Conservation (phyloP, 2,113 vertebrate genomes). For the Motacilla alba region DNA sequence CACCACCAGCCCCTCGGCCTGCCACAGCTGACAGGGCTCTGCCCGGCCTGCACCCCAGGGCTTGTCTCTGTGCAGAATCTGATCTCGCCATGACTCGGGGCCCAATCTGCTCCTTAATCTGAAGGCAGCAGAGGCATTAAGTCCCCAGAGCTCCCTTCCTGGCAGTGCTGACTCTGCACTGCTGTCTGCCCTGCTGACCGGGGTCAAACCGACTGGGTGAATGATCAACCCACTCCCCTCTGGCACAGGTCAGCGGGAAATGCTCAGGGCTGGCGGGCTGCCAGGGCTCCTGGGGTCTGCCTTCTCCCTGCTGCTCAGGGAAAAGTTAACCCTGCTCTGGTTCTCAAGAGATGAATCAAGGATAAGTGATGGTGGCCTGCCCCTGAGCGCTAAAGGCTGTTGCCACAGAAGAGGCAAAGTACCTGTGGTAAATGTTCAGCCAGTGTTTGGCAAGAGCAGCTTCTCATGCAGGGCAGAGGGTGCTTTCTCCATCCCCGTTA, state of each 20-base stretch:
- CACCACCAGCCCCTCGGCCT: not conserved
- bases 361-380: not conserved
- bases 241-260: not conserved
- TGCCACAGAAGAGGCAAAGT: not conserved
- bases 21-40: not conserved
- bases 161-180: not conserved
- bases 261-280: not conserved
- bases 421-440: not conserved
- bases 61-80: not conserved
- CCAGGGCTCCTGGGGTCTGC: not conserved
- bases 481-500: not conserved
- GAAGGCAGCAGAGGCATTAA: not conserved
- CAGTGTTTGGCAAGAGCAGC: not conserved
- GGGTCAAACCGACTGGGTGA: not conserved
- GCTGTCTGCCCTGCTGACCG: not conserved
- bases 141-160: not conserved
- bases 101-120: not conserved
- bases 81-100: fast-evolving
- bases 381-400: not conserved
- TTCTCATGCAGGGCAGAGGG: not conserved
- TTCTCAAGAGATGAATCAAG: not conserved
- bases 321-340: not conserved
- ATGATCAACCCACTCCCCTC: not conserved
- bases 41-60: no score
- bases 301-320: not conserved